phyloP scores from a whole-genome alignment of 2,113 vertebrate species.

The Epinephelus moara region DNA sequence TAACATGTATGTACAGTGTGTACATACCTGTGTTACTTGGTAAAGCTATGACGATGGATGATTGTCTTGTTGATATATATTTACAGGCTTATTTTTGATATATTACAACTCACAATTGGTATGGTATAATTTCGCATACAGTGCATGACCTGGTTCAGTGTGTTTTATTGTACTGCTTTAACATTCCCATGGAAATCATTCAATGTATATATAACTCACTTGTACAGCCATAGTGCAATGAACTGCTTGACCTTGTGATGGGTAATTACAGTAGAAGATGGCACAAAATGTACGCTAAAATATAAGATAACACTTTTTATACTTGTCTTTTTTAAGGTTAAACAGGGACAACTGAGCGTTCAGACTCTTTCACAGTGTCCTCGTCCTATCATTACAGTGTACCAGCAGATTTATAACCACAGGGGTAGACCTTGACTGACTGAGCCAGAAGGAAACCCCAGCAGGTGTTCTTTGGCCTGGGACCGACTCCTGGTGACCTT shows the following conservation, averaged over 20 bases:
- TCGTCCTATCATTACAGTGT: not conserved
- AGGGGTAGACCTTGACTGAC: constrained; percentile 5
- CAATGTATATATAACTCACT: not conserved
- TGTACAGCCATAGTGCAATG: no score
- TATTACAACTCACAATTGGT: not conserved
- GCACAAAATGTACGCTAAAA: not conserved
- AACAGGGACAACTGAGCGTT: not conserved
- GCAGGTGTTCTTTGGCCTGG: constrained; percentile 25
- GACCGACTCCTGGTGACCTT: constrained; percentile 46
- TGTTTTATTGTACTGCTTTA: not conserved
- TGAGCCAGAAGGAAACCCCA: constrained; percentile 7
- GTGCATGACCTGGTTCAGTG: not conserved
- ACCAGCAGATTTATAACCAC: not conserved
- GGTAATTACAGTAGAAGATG: not conserved
- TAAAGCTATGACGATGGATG: not conserved
- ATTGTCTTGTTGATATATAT: not conserved
- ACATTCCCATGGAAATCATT: not conserved
- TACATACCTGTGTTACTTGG: not conserved
- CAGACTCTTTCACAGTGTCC: not conserved
- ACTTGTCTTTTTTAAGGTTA: constrained; percentile 6
- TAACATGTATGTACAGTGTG: not conserved
- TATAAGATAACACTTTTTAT: not conserved
- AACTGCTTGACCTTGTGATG: not conserved
- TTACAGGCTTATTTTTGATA: not conserved
- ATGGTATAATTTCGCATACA: not conserved